These are phyloP conservation scores for Strix occidentalis DNA, from an alignment of 2,797 vertebrate species.

Conservation along the genomic window DNA sequence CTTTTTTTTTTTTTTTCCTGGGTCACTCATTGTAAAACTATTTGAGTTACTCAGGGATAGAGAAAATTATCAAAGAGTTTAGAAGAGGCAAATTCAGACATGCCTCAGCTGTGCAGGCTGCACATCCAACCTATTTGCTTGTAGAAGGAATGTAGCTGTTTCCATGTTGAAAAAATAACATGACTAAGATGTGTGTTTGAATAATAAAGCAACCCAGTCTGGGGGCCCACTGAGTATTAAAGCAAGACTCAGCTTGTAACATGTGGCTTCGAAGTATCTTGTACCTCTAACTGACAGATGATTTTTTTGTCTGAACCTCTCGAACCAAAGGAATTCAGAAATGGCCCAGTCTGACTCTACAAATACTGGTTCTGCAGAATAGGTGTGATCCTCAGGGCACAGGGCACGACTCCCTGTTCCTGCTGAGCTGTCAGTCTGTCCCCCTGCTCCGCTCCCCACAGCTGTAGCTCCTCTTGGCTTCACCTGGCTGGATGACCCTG, in stretches of 20 bases:
- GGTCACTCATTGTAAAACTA: neutral
- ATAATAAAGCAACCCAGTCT: neutral
- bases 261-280: neutral
- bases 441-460: neutral
- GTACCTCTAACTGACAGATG: neutral
- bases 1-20: neutral
- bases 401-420: neutral
- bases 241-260: constrained; percentile 37
- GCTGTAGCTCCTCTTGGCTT: neutral
- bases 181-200: constrained; percentile 23
- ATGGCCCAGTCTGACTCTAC: neutral
- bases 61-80: constrained; percentile 15
- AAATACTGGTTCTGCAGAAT: neutral
- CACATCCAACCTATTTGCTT: neutral
- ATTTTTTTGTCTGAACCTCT: neutral
- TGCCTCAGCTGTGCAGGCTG: neutral
- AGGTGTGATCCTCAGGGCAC: neutral
- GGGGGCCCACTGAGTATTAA: neutral
- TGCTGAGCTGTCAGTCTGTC: neutral
- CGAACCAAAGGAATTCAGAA: constrained; percentile 15
- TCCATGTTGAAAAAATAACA: constrained; percentile 29
- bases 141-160: constrained; percentile 27
- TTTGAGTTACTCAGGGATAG: neutral
- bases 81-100: constrained; percentile 48
- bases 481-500: neutral